Base-by-base conservation (phyloP, 2,888 invertebrate species). In the Orthosia cruda region DNA sequence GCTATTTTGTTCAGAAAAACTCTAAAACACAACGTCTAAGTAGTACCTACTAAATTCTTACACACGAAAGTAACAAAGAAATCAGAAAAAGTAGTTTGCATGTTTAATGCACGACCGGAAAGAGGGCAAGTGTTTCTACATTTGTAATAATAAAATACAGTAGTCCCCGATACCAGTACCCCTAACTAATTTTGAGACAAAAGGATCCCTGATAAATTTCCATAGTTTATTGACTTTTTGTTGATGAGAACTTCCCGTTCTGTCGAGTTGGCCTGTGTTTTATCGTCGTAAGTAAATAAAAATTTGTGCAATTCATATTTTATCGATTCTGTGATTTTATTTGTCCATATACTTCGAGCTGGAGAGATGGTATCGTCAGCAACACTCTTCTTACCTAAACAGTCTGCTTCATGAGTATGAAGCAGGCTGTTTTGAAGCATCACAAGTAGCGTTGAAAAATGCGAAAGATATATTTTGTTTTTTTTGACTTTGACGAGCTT, bases 161-260 rank as follows among this genome's bases (percentile, higher is more conserved):
- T 75, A 68, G 76, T 69, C 65, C 66, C 59, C 59, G 59, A 74
- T 81, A 83, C 72, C 79, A 65, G 55, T 47, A 20, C 68, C 76
- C 77, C 65, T 65, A 77, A 85, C 71, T 74, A 74, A 84, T 85
- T 86, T 86, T 77, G 77, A 84, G 82, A 84, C 71, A 86, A 84
- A 79, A 64, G 84, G 74, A 73, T 83, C 79, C 58, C 74, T 84
- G 71, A 86, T 84, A 86, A 84, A 84, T 86, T 79, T 74, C 77
- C 59, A 86, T 84, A 84, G 77, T 80, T 86, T 85, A 82, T 84
- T 82, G 75, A 71, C 71, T 77, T 85, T 86, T 85, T 77, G 86
- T 85, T 84, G 85, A 86, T 84, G 84, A 84, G 84, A 81, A 81
- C 73, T 79, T 81, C 76, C 71, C 67, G 73, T 75, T 77, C 79